These are phyloP conservation scores for Virgularia gustaviana DNA, from an alignment of 92 coral and sea anemone species.

Conservation along the genomic window DNA sequence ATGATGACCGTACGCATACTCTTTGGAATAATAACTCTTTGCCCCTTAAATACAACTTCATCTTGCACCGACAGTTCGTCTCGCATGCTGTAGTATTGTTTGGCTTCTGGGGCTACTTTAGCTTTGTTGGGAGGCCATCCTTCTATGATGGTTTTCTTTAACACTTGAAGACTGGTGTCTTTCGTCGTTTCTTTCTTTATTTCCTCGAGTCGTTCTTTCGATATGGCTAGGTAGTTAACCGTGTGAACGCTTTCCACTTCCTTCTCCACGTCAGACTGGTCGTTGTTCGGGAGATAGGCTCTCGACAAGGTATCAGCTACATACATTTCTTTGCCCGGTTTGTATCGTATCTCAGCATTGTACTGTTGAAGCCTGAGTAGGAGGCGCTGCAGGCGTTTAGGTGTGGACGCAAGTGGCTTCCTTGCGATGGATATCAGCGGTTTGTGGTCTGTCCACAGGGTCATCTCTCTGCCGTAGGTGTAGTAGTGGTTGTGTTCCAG, in stretches of 20 bases:
- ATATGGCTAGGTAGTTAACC: slow-evolving; percentile 29
- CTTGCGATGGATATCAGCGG: slow-evolving; percentile 42
- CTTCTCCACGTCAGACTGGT: slow-evolving; percentile 36
- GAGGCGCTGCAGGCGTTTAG: slow-evolving; percentile 47
- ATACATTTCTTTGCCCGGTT: slow-evolving; percentile 44
- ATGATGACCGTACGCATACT: background rate
- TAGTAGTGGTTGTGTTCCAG: slow-evolving; percentile 53
- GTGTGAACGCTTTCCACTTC: slow-evolving; percentile 35
- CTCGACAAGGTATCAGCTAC: slow-evolving; percentile 54
- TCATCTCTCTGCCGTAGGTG: slow-evolving; percentile 39
- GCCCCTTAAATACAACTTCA: slow-evolving; percentile 3
- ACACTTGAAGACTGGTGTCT: slow-evolving; percentile 37
- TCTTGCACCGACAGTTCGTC: background rate
- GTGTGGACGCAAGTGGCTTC: slow-evolving; percentile 53
- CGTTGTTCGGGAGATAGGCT: slow-evolving; percentile 33
- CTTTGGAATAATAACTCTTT: background rate
- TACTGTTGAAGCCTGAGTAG: slow-evolving; percentile 52
- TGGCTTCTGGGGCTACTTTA: background rate
- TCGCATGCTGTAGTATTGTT: slow-evolving; percentile 6
- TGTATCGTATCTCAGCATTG: slow-evolving; percentile 49
- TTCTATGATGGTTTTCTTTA: slow-evolving; percentile 35
- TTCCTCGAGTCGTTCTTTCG: slow-evolving; percentile 44
- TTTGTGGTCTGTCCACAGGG: slow-evolving; percentile 58
- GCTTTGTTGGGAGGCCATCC: slow-evolving; percentile 41
- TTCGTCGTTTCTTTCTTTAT: slow-evolving; percentile 48